phyloP scores from a whole-genome alignment of 64 coral and sea anemone species.

The Astreopora myriophthalma region DNA sequence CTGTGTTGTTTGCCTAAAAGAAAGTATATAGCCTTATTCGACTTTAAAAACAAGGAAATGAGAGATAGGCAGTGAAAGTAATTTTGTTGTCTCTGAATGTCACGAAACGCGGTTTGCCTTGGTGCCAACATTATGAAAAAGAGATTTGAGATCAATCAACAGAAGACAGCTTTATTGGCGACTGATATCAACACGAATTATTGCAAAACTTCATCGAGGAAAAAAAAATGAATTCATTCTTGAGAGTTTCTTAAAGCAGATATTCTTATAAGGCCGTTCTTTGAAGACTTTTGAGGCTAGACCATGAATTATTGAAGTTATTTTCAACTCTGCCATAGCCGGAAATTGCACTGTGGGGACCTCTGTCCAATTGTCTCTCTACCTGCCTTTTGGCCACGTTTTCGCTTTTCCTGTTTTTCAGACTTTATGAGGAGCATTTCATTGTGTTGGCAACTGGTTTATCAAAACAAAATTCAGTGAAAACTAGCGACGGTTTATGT shows the following conservation, averaged over 20 bases:
- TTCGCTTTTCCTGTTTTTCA: not conserved
- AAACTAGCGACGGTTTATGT: not conserved
- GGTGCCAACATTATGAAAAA: no score
- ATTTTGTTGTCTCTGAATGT: no score
- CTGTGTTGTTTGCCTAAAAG: not conserved
- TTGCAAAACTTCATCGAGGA: not conserved
- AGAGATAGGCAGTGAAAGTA: not conserved
- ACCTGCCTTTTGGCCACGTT: not conserved
- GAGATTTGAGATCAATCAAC: slow-evolving; percentile 2
- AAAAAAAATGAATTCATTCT: not conserved
- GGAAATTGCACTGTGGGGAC: no score
- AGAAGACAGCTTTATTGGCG: not conserved
- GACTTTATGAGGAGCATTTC: not conserved
- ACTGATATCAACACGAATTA: not conserved
- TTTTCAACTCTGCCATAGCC: not conserved
- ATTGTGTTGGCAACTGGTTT: not conserved
- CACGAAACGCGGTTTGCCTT: no score
- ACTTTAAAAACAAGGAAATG: not conserved
- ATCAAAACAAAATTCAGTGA: not conserved
- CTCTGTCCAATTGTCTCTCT: no score
- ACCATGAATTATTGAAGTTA: not conserved
- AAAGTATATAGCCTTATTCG: not conserved
- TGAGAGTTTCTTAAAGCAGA: not conserved
- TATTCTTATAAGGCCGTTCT: not conserved
- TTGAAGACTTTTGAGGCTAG: not conserved